phyloP scores from a whole-genome alignment of 2,113 vertebrate species.

The Triplophysa dalaica region DNA sequence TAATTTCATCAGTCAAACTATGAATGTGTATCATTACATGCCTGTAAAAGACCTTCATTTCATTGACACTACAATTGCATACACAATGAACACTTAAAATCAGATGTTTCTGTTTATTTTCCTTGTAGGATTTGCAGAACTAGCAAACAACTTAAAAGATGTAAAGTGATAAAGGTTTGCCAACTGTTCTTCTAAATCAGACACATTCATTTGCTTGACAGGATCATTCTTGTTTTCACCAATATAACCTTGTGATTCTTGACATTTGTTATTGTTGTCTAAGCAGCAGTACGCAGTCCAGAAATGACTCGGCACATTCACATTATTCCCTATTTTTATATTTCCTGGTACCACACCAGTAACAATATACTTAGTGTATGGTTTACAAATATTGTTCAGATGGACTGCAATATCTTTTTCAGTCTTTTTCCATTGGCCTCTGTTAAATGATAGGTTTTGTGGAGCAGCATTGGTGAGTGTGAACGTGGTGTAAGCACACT shows the following conservation, averaged over 20 bases:
- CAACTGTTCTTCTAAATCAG: background rate
- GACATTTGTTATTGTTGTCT: background rate
- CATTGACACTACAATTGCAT: no score
- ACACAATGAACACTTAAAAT: no score
- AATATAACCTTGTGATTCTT: background rate
- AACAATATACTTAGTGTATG: background rate
- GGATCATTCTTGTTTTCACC: rapidly evolving
- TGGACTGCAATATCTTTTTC: background rate
- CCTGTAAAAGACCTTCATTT: no score
- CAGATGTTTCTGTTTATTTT: no score
- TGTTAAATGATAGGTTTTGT: background rate
- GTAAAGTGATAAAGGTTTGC: background rate
- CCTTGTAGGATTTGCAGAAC: no score
- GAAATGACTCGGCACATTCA: background rate
- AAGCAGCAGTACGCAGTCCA: constrained; percentile 35
- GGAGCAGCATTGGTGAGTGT: constrained; percentile 45
- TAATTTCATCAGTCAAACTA: no score
- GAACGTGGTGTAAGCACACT: background rate
- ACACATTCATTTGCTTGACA: rapidly evolving
- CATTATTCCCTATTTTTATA: rapidly evolving
- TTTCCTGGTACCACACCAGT: constrained; percentile 21
- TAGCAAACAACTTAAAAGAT: no score
- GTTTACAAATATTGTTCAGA: background rate
- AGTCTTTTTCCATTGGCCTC: background rate
- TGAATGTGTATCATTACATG: no score